Percentiles rank a stretch among this genome's conserved stretches.
phyloP scores from a whole-genome alignment of 23 tunicate genomes.

The Phallusia fumigata region DNA sequence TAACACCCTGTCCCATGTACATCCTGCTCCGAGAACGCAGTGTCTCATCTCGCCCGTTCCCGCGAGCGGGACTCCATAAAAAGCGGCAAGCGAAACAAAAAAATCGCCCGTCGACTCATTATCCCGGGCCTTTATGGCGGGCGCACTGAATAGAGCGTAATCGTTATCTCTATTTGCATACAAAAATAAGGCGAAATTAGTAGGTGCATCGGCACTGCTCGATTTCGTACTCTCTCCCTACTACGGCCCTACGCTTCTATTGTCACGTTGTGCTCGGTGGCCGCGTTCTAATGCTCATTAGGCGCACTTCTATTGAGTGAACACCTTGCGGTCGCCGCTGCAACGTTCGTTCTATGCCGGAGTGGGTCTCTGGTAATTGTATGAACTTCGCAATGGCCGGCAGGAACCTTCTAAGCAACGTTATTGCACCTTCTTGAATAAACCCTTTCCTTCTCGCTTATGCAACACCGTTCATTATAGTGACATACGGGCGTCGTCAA shows the following conservation, averaged over 20 bases:
- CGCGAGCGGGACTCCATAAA: not conserved
- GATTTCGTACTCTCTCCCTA: not conserved
- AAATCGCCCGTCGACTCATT: not conserved
- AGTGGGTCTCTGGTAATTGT: not conserved
- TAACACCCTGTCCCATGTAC: too few relatives aligned
- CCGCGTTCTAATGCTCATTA: not conserved
- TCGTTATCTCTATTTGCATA: conserved; percentile 1
- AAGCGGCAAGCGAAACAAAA: not conserved
- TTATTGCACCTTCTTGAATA: not conserved
- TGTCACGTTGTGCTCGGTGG: not conserved
- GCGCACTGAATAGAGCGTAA: conserved; percentile 5
- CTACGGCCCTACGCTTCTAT: not conserved
- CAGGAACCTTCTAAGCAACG: not conserved
- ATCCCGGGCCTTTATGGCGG: not conserved
- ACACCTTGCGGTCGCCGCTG: not conserved
- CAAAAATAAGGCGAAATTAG: not conserved
- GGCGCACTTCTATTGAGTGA: conserved; percentile 4
- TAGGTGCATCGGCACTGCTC: not conserved
- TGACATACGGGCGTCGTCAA: too few relatives aligned
- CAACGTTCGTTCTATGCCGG: not conserved
- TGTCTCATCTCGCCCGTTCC: too few relatives aligned
- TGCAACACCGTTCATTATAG: too few relatives aligned
- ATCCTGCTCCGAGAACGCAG: too few relatives aligned
- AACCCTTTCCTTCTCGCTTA: not conserved
- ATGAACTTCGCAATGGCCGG: not conserved